Percentiles rank a stretch among this genome's conserved stretches.
Evolutionary conservation across 2,113 vertebrate species (phyloP).

Genomic region (Calyptomena viridis): DNA sequence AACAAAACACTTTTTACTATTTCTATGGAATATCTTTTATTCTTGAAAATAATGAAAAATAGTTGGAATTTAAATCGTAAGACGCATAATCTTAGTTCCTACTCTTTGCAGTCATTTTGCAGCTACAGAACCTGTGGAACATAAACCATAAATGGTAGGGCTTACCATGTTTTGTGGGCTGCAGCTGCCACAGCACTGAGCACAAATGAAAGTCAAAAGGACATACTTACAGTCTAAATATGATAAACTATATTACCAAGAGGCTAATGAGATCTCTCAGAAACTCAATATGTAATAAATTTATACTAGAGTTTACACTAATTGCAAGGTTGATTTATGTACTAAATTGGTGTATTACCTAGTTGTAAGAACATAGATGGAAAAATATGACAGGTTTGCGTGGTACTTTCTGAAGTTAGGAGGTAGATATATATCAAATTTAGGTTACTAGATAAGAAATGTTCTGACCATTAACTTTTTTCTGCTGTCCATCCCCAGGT

Average conservation of each 20-base stretch:
- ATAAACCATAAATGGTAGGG: background rate
- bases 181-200: background rate
- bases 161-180: background rate
- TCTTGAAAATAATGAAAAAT: background rate
- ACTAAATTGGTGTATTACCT: background rate
- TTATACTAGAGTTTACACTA: background rate
- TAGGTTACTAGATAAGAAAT: background rate
- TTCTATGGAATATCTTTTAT: background rate
- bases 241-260: background rate
- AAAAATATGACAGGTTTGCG: background rate
- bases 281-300: background rate
- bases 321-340: background rate
- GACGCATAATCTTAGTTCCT: background rate
- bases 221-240: background rate
- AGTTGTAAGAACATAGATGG: background rate
- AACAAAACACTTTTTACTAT: background rate
- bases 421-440: background rate
- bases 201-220: background rate
- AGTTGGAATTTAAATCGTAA: background rate
- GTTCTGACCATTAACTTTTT: background rate
- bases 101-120: background rate
- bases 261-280: conserved; percentile 7
- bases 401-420: background rate
- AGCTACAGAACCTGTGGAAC: background rate
- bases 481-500: background rate